Evolutionary conservation across 2,113 vertebrate species (phyloP), one percentile per base, ranked within the genome.

Genomic region (Speoplatyrhinus poulsoni): DNA sequence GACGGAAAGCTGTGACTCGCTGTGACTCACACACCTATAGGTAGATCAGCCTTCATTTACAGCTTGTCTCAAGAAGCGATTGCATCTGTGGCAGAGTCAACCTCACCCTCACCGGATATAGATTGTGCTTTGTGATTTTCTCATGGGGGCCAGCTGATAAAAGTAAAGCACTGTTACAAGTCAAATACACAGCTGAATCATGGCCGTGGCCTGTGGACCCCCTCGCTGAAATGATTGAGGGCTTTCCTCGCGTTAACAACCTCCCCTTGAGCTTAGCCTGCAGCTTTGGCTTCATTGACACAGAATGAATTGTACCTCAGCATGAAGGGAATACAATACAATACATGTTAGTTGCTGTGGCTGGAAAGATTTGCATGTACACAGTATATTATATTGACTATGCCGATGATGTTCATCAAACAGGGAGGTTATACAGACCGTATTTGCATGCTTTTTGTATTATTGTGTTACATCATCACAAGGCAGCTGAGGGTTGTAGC

Each of bases 31-130:
- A 69, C 75, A 16, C 69, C 0, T 1, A 26, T 26, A 32, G 82
- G 70, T 62, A 54, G 70, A 89, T 84, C 85, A 19, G 76, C 87
- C 88, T 89, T 86, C 75, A 85, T 90, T 88, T 85, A 69, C 79
- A 83, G 85, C 77, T 69, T 86, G 87, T 87, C 84, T 80, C 63
- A 8, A 52, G 73, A 65, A 60, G 79, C 78, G 82, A 85, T 88
- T 87, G 80, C 75, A 79, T 87, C 82, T 82, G 64, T 59, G 69
- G 70, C 26, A 26, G 26, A 26, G 2, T 26, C 26, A 26, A 26
- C 26, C 26, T 26, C 26, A 26, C 26, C 26, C 26, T 26, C 26
- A 62, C 82, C 66, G 67, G 69, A 67, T 65, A 82, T 77, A 84
- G 76, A 81, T 85, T 70, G 70, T 55, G 60, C 75, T 47, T 58